These are phyloP conservation scores for Ligdia adustata DNA, from an alignment of 2,888 invertebrate genomes.

Conservation along the genomic window DNA sequence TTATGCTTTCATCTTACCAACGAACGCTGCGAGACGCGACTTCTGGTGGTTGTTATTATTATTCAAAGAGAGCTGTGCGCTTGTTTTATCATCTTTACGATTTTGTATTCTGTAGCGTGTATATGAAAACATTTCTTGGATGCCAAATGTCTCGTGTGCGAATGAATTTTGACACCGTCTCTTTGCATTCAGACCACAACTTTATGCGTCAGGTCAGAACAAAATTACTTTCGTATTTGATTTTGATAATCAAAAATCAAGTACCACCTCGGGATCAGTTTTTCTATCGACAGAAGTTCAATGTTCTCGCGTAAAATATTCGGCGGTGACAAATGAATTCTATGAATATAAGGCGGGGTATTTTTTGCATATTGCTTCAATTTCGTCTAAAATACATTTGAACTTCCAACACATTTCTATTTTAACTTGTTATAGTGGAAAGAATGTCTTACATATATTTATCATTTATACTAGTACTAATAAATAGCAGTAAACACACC, in stretches of 20 bases:
- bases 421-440: too few species aligned
- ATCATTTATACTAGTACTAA: too few species aligned
- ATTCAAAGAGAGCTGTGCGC: not conserved
- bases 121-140: too few species aligned
- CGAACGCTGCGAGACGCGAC: not conserved
- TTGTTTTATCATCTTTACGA: slow-evolving; percentile 5
- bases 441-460: too few species aligned
- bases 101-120: not conserved
- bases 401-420: too few species aligned
- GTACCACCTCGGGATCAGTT: not conserved
- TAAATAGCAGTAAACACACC: too few species aligned
- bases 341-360: too few species aligned
- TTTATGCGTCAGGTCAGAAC: too few species aligned
- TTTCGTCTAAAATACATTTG: too few species aligned
- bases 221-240: too few species aligned
- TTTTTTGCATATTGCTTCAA: not conserved
- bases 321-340: too few species aligned
- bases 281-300: slow-evolving; percentile 4
- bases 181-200: not conserved
- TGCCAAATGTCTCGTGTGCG: not conserved
- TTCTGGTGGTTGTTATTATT: slow-evolving; percentile 1
- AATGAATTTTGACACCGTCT: not conserved
- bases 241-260: slow-evolving; percentile 1
- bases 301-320: slow-evolving; percentile 2
- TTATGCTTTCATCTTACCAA: slow-evolving; percentile 7